A percentile compares a stretch with the other conserved stretches of the same genome.
Conservation (phyloP, 1,140 invertebrate species). For the Hycleus cichorii region DNA sequence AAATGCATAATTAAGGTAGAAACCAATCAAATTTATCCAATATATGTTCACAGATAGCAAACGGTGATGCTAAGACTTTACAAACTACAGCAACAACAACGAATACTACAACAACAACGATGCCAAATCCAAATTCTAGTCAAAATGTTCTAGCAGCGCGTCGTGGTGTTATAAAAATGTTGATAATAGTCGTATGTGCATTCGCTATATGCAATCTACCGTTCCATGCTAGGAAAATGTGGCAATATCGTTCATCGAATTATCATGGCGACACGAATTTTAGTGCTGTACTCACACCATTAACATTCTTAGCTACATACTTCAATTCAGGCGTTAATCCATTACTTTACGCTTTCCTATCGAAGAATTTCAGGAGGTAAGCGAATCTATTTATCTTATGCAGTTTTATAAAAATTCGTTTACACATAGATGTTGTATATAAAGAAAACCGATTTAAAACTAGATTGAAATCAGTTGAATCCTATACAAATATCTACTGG, state of each 20-base stretch:
- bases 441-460: too few species aligned
- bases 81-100: slow-evolving; percentile 31
- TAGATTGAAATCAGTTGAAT: too few species aligned
- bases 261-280: slow-evolving; percentile 43
- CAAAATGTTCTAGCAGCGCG: slow-evolving; percentile 61
- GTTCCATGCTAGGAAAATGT: slow-evolving; percentile 74
- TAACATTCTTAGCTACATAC: slow-evolving; percentile 77
- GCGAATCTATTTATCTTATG: background rate
- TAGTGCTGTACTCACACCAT: slow-evolving; percentile 67
- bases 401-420: background rate
- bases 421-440: too few species aligned
- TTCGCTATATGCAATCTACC: slow-evolving; percentile 81
- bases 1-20: background rate
- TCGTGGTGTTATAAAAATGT: slow-evolving; percentile 67
- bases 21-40: too few species aligned
- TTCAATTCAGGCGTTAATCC: slow-evolving; percentile 81
- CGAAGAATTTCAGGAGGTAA: slow-evolving; percentile 59
- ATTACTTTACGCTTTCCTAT: slow-evolving; percentile 75
- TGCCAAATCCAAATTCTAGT: slow-evolving; percentile 48
- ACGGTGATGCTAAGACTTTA: slow-evolving; percentile 19
- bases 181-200: slow-evolving; percentile 70
- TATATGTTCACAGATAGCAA: slow-evolving; percentile 10
- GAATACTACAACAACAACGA: slow-evolving; percentile 16
- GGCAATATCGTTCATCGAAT: slow-evolving; percentile 54
- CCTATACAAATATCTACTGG: too few species aligned